Evolutionary conservation across 92 coral and sea anemone genomes (phyloP).

Genomic region (Muricea muricata): DNA sequence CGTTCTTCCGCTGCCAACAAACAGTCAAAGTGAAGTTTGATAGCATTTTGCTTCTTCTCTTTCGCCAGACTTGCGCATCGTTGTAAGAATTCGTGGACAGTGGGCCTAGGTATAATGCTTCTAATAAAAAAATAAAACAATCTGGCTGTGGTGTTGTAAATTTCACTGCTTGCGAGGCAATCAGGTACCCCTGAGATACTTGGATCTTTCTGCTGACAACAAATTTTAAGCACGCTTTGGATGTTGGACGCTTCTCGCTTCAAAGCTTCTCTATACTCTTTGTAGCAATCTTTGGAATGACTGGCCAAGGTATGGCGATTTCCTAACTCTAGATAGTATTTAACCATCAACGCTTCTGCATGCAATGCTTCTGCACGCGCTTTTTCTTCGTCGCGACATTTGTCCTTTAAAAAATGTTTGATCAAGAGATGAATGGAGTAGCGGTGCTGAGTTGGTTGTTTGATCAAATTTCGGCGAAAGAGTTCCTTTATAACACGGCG

Average conservation of each 20-base stretch:
- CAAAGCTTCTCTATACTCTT: neutral
- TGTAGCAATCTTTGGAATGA: constrained; percentile 5
- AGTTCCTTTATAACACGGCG: neutral
- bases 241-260: neutral
- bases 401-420: neutral
- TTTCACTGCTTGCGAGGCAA: constrained; percentile 2
- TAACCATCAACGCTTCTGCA: constrained; percentile 1
- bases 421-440: constrained; percentile 9
- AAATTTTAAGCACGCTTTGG: neutral
- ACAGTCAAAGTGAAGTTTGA: neutral
- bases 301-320: neutral
- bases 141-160: constrained; percentile 4
- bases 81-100: neutral
- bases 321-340: neutral
- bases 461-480: neutral
- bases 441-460: neutral
- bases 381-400: neutral
- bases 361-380: neutral
- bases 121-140: neutral
- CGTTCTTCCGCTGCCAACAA: neutral
- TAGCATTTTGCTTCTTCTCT: neutral
- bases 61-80: neutral
- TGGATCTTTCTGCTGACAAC: neutral
- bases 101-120: neutral
- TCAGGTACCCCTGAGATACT: neutral